Evolutionary conservation across 2,797 vertebrate species (phyloP).

Genomic region (Takifugu ocellatus): DNA sequence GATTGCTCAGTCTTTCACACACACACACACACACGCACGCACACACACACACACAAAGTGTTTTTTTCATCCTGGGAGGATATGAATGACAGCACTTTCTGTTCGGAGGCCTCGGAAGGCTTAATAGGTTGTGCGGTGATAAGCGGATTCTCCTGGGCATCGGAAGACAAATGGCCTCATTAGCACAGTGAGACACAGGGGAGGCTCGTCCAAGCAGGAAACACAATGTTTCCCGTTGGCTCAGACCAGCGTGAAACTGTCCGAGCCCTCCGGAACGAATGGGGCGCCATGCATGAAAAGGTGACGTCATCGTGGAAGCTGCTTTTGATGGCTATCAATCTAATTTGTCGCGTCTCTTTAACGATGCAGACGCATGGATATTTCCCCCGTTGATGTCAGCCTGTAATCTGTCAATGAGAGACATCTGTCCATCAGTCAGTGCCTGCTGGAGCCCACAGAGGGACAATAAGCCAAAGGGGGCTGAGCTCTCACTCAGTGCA

Average conservation of each 20-base stretch:
- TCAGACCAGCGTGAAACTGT: constrained; percentile 53
- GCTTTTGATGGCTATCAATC: background rate
- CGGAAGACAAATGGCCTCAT: constrained; percentile 70
- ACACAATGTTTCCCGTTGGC: constrained; percentile 60
- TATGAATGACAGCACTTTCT: constrained; percentile 56
- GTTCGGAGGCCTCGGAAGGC: constrained; percentile 42
- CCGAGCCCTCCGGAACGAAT: constrained; percentile 47
- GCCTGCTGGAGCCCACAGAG: constrained; percentile 12
- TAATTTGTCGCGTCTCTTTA: background rate
- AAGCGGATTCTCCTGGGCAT: constrained; percentile 54
- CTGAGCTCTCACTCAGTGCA: constrained; percentile 25
- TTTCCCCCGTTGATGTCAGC: constrained; percentile 14
- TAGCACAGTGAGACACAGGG: constrained; percentile 52
- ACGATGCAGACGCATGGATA: background rate
- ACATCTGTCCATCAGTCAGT: constrained; percentile 23
- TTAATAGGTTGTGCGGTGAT: constrained; percentile 61
- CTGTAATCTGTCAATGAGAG: constrained; percentile 10
- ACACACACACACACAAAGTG: background rate
- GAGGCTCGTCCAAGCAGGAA: constrained; percentile 53
- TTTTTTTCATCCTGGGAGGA: constrained; percentile 25
- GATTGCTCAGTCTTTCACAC: constrained; percentile 14
- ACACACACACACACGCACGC: background rate
- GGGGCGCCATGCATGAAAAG: constrained; percentile 16
- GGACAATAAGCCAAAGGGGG: constrained; percentile 24
- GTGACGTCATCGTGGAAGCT: background rate